Conservation (phyloP, 1,140 invertebrate species). For the Myzus persicae region DNA sequence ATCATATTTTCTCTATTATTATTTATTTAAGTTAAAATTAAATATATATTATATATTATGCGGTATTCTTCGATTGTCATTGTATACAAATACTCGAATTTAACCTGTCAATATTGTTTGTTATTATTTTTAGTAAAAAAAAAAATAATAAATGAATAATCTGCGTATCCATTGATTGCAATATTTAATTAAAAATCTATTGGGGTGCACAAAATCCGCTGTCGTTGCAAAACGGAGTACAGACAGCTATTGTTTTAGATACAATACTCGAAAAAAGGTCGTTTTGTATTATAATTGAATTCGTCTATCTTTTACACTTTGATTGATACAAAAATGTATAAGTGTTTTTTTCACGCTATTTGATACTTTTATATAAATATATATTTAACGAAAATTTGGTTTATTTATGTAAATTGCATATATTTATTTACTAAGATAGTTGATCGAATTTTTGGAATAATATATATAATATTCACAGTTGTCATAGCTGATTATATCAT, state of each 20-base stretch:
- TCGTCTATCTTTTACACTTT: neutral
- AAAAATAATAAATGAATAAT: neutral
- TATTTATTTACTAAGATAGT: neutral
- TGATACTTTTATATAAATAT: neutral
- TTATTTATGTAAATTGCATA: neutral
- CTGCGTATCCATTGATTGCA: conserved; percentile 11
- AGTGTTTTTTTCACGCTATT: neutral
- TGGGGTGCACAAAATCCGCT: neutral
- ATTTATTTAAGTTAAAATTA: neutral
- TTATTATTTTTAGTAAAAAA: neutral
- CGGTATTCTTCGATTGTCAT: neutral
- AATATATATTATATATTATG: neutral
- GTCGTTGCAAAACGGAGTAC: neutral
- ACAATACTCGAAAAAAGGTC: conserved; percentile 8
- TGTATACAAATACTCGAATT: neutral
- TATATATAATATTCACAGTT: neutral
- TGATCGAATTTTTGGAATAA: neutral
- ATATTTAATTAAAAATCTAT: conserved; percentile 37
- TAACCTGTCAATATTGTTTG: neutral
- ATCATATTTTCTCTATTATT: neutral
- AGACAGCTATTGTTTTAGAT: neutral
- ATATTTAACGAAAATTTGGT: neutral
- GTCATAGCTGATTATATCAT: too few relatives aligned
- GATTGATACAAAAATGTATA: conserved; percentile 7
- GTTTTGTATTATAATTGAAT: conserved; percentile 4